A percentile compares a stretch with the other conserved stretches of the same genome.
phyloP scores from a whole-genome alignment of 2,113 vertebrate genomes.

The Echinops telfairi region DNA sequence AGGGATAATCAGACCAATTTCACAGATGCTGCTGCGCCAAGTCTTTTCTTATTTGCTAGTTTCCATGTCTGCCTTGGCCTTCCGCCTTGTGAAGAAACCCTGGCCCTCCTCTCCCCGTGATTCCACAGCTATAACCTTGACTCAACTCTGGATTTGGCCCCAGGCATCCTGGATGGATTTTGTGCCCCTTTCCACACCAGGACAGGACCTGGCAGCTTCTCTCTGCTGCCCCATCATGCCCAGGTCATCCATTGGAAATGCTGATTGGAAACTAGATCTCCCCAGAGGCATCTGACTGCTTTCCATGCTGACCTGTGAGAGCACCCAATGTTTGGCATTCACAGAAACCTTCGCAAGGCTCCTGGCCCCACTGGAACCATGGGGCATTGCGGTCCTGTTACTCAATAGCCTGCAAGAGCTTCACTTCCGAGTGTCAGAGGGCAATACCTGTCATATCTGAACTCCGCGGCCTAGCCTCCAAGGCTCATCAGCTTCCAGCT shows the following conservation, averaged over 20 bases:
- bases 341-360: background rate
- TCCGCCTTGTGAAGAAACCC: conserved; percentile 27
- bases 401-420: background rate
- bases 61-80: conserved; percentile 62
- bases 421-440: background rate
- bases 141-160: conserved; percentile 67
- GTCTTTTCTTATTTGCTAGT: conserved; percentile 41
- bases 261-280: background rate
- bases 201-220: background rate
- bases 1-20: conserved; percentile 62
- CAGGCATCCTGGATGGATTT: background rate
- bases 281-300: background rate
- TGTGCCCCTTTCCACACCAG: background rate
- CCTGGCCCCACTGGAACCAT: background rate
- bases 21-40: conserved; percentile 46
- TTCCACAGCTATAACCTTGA: conserved; percentile 57
- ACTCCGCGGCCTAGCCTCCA: background rate
- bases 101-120: background rate
- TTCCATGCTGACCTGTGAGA: background rate
- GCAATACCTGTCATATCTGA: background rate
- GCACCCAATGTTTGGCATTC: background rate
- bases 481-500: background rate
- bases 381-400: background rate
- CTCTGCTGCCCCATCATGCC: background rate
- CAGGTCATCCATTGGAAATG: background rate